Base-by-base conservation (phyloP, 2,113 vertebrate genomes). In the Ranitomeya variabilis region DNA sequence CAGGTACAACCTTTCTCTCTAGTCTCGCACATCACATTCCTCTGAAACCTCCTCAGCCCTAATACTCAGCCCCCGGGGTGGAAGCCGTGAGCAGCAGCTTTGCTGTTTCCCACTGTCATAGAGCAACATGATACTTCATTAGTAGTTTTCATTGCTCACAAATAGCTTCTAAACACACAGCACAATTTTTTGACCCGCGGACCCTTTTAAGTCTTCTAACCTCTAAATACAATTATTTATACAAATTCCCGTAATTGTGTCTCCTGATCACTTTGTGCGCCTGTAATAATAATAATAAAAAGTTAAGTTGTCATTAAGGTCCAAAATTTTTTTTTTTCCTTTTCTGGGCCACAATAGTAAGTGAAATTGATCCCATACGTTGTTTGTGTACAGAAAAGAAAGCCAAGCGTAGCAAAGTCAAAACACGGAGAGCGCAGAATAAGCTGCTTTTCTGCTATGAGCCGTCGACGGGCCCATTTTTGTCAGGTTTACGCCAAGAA, bases 401-500 rank as follows among this genome's bases (percentile, higher is more conserved):
- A 87, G 66, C 51, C 54, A 31, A 81, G 66, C 31, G 73, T 52
- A 51, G 55, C 23, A 73, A 60, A 80, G 89, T 90, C 88, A 93
- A 91, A 93, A 92, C 89, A 92, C 90, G 79, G 80, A 55, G 11
- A 55, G 83, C 10, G 14, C 60, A 55, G 76, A 51, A 52, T 87
- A 87, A 87, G 73, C 85, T 80, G 57, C 73, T 79, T 77, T 87
- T 77, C 73, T 87, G 59, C 85, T 66, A 13, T 12, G 18, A 71
- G 73, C 62, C 15, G 23, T 23, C 31, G 76, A 62, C 26, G 31
- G 74, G 12, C n/a, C 76, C 18, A 64, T 86, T 86, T 91, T 90
- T 67, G 90, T 92, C 90, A 81, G 92, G 92, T 92, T 92, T 90
- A 82, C 92, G 88, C 92, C 89, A 90, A 92, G 93, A 91, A 91